Conservation (phyloP, 2,888 invertebrate species). For the Erynnis tages region DNA sequence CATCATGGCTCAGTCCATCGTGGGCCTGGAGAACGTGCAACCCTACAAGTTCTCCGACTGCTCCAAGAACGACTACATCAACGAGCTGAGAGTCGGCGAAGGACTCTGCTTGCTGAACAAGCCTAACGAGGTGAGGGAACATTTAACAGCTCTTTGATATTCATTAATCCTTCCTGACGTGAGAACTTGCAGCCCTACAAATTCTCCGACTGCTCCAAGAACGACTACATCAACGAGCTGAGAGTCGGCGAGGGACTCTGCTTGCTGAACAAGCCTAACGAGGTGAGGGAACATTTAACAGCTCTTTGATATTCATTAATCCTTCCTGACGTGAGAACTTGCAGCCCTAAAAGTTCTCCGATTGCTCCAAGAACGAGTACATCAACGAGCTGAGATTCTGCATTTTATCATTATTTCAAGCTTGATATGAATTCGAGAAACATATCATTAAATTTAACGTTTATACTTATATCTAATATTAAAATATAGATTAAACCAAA, state of each 20-base stretch:
- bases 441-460: too few species aligned
- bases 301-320: background rate
- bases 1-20: constrained; percentile 96
- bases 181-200: constrained; percentile 97
- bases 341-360: constrained; percentile 98
- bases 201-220: constrained; percentile 97
- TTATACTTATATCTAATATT: too few species aligned
- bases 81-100: constrained; percentile 91
- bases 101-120: constrained; percentile 96
- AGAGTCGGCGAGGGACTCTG: constrained; percentile 94
- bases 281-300: constrained; percentile 76
- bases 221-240: constrained; percentile 94
- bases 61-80: constrained; percentile 94
- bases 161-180: too few species aligned
- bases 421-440: too few species aligned
- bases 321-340: too few species aligned
- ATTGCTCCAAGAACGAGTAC: constrained; percentile 96
- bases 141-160: background rate
- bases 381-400: constrained; percentile 92
- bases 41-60: constrained; percentile 99
- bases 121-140: constrained; percentile 89
- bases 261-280: constrained; percentile 96
- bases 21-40: constrained; percentile 94
- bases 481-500: too few species aligned
- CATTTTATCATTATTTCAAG: too few species aligned